Conservation (phyloP, 2,113 vertebrate species). For the Garra rufa region DNA sequence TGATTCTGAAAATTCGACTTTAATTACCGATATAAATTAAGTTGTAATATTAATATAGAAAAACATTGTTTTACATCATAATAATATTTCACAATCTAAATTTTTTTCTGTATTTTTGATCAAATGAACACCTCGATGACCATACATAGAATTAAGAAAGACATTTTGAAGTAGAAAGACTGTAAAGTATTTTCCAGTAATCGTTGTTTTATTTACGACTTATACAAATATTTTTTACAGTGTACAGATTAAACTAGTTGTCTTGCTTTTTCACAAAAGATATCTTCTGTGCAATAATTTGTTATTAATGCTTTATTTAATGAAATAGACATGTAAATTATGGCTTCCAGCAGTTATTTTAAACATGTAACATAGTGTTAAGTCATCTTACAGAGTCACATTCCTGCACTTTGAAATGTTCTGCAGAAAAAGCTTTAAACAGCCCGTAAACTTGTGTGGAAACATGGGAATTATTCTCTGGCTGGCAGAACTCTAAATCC, state of each 20-base stretch:
- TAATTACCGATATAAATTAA: no score
- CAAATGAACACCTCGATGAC: no score
- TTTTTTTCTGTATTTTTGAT: no score
- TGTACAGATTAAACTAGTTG: neutral
- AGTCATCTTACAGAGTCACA: slow-evolving; percentile 21
- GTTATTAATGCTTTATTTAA: neutral
- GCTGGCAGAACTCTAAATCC: slow-evolving; percentile 7
- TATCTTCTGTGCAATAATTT: neutral
- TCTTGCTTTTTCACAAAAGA: neutral
- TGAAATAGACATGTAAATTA: neutral
- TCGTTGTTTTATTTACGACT: neutral
- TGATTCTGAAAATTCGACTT: no score
- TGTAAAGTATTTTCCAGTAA: neutral
- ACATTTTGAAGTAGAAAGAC: neutral
- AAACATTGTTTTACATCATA: no score
- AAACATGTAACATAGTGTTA: neutral
- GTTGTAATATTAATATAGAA: no score
- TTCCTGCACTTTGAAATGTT: slow-evolving; percentile 32
- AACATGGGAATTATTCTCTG: slow-evolving; percentile 18
- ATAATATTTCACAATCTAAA: no score
- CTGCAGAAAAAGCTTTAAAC: slow-evolving; percentile 28
- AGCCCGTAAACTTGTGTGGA: neutral
- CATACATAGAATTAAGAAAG: no score
- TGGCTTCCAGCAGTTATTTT: slow-evolving; percentile 11
- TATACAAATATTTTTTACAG: neutral